These are phyloP conservation scores for Heptranchias perlo DNA, from an alignment of 2,113 vertebrate species.

Conservation along the genomic window DNA sequence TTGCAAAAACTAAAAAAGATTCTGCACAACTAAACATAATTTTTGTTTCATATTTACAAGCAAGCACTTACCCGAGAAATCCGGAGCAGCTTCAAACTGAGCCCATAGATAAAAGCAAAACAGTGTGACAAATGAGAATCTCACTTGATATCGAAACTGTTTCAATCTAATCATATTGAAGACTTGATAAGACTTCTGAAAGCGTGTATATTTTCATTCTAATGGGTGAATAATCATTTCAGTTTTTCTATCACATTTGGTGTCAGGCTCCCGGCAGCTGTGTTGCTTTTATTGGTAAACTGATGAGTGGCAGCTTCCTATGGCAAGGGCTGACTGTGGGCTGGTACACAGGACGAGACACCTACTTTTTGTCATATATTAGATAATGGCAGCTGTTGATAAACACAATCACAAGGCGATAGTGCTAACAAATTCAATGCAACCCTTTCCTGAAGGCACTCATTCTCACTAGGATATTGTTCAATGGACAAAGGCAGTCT, in stretches of 20 bases:
- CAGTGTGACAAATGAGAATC: background rate
- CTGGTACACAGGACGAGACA: background rate
- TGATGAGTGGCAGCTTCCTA: constrained; percentile 11
- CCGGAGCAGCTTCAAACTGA: constrained; percentile 19
- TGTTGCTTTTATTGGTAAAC: background rate
- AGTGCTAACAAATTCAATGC: background rate
- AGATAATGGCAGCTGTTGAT: constrained; percentile 20
- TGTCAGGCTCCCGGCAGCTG: background rate
- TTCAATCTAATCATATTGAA: background rate
- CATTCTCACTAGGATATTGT: background rate
- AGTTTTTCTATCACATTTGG: background rate
- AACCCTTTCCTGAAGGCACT: background rate
- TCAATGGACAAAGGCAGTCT: background rate
- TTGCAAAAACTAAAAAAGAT: background rate
- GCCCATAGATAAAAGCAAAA: background rate
- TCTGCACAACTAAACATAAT: background rate
- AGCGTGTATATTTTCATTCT: constrained; percentile 18
- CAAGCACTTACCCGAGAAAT: constrained; percentile 30
- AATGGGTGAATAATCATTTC: background rate
- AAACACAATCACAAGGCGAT: background rate
- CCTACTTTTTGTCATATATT: background rate
- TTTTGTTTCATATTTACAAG: background rate
- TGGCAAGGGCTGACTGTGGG: background rate
- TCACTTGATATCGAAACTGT: background rate
- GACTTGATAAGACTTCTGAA: background rate